Evolutionary conservation across 30 jellyfish, hydroid and myxozoan genomes (phyloP).

Genomic region (Hydractinia symbiolongicarpus): DNA sequence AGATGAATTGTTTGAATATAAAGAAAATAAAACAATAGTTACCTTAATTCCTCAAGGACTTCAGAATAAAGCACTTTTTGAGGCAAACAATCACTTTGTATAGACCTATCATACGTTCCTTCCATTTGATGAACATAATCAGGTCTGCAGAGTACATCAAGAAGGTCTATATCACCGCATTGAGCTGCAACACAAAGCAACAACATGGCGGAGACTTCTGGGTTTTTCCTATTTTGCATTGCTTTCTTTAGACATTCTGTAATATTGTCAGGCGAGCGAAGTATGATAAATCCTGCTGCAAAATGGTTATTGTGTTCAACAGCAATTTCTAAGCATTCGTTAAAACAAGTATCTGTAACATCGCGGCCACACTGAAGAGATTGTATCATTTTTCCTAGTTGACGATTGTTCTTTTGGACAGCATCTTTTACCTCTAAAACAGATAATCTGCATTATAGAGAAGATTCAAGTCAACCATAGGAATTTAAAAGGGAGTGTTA

Average conservation of each 20-base stretch:
- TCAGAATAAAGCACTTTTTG: slow-evolving; percentile 18
- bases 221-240: slow-evolving; percentile 19
- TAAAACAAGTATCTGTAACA: slow-evolving; percentile 69
- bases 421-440: slow-evolving; percentile 48
- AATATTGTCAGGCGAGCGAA: slow-evolving; percentile 72
- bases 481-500: too few relatives aligned
- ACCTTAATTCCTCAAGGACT: slow-evolving; percentile 6
- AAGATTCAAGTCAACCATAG: background rate
- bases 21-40: background rate
- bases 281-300: slow-evolving; percentile 71
- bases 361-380: slow-evolving; percentile 37
- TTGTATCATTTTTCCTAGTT: slow-evolving; percentile 30
- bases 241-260: slow-evolving; percentile 50
- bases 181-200: slow-evolving; percentile 70
- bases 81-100: slow-evolving; percentile 42
- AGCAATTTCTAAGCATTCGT: slow-evolving; percentile 68
- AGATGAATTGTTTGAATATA: too few relatives aligned
- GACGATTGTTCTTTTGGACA: slow-evolving; percentile 32
- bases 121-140: background rate
- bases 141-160: slow-evolving; percentile 29
- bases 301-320: slow-evolving; percentile 43
- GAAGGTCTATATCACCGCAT: slow-evolving; percentile 39
- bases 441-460: background rate
- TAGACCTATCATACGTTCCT: background rate
- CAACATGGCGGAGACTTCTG: slow-evolving; percentile 59